Evolutionary conservation across 2,888 invertebrate genomes (phyloP), one percentile per base, ranked within the genome.

Genomic region (Stratiomys singularior): DNA sequence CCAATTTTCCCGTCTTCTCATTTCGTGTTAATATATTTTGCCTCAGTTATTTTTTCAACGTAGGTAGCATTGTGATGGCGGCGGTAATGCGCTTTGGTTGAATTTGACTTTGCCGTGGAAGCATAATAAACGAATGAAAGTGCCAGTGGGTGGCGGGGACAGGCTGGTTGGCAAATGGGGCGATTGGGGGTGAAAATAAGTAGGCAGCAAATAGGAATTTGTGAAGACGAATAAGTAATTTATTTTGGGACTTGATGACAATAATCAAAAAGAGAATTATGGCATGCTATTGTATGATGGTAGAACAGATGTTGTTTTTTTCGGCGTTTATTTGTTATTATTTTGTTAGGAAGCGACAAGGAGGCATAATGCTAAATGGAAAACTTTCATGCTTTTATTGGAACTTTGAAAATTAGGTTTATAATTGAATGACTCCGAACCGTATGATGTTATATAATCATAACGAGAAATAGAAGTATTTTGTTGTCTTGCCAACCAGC

Each of bases 1-100:
- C 46, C 67, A 67, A 67, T 67, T 67, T 67, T 67, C 67, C 67
- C 27, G 67, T 67, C 67, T 37, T 67, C 44, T 27, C 67, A 67
- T 37, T 46, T 44, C 67, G 37, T 67, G 67, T 67, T 67, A 67
- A 67, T 67, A 67, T 21, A 67, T 67, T 67, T 67, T 67, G 7
- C 0, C 21, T 44, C 44, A 21, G 27, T 21, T 67, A n/a, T 52
- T 52, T 52, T 52, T 52, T 60, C 23, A 7, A 60, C 7, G 23
- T 3, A 0, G 13, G 60, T 7, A 3, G 5, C 3, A 9, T 5
- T 5, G 21, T 60, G 25, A 60, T 25, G 25, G 60, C 60, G 15
- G 25, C 1, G 60, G 60, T 60, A 60, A 60, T 60, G 18, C 25
- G 60, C 60, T 1, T 1, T 60, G 23, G 60, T 60, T 60, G n/a